A percentile compares a stretch with the other conserved stretches of the same genome.
phyloP scores from a whole-genome alignment of 1,140 invertebrate genomes.

The Penaeus indicus region DNA sequence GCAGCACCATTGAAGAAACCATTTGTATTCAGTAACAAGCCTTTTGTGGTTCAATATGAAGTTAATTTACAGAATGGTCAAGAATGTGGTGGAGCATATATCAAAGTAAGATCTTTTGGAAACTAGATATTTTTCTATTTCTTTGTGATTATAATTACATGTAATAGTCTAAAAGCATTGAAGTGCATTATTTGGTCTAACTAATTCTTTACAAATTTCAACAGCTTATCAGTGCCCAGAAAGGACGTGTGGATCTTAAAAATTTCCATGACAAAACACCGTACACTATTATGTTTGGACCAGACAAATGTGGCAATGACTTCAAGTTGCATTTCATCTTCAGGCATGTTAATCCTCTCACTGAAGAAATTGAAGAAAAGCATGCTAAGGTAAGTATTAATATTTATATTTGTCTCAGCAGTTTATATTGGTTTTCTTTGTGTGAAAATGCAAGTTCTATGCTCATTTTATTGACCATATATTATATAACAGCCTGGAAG shows the following conservation, averaged over 20 bases:
- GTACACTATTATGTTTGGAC: conserved; percentile 99
- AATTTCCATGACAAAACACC: conserved; percentile 96
- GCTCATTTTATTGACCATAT: too few species aligned
- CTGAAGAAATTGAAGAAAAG: conserved; percentile 89
- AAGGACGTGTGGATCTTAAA: conserved; percentile 80
- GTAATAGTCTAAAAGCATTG: not conserved
- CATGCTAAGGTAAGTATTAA: conserved; percentile 82
- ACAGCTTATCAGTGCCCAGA: conserved; percentile 72
- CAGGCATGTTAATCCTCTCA: conserved; percentile 93
- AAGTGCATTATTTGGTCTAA: not conserved
- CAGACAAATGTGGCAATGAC: conserved; percentile 98
- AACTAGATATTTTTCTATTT: not conserved
- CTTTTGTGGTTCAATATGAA: conserved; percentile 95
- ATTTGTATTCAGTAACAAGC: conserved; percentile 89
- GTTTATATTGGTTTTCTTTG: too few species aligned
- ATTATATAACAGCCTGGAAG: too few species aligned
- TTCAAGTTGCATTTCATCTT: conserved; percentile 99
- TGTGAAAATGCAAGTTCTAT: too few species aligned
- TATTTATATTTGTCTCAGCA: too few species aligned
- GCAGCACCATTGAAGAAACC: conserved; percentile 83
- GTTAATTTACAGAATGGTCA: conserved; percentile 91
- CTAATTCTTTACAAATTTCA: conserved; percentile 1
- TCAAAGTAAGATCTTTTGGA: conserved; percentile 80
- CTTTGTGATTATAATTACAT: not conserved
- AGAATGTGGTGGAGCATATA: conserved; percentile 98